phyloP scores from a whole-genome alignment of 2,797 vertebrate genomes.

The Tokudaia muenninki region DNA sequence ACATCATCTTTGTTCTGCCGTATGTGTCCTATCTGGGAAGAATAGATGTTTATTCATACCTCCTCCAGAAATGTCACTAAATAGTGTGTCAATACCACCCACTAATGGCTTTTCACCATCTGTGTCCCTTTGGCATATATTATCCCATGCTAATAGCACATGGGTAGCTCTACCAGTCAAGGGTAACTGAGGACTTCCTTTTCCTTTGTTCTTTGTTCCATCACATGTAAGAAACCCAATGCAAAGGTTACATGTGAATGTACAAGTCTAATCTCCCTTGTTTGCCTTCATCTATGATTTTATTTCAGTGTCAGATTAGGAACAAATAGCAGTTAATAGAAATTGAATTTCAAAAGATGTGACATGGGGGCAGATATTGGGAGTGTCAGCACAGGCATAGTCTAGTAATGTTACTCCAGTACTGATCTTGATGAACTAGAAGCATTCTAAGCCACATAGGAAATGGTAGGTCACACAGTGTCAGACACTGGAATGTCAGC shows the following conservation, averaged over 20 bases:
- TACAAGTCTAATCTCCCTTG: background rate
- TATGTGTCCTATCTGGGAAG: background rate
- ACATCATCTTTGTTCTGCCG: background rate
- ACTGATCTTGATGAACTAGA: background rate
- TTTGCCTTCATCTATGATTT: conserved; percentile 15
- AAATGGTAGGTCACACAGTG: conserved; percentile 72
- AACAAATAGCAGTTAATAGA: background rate
- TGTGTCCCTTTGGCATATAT: background rate
- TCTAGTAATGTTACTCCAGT: background rate
- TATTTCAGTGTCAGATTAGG: background rate
- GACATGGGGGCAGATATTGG: background rate
- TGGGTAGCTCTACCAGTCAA: background rate
- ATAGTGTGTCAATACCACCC: background rate
- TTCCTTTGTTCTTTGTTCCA: background rate
- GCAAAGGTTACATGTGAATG: background rate
- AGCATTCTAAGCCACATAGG: background rate
- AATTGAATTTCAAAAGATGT: conserved; percentile 29
- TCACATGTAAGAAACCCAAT: background rate
- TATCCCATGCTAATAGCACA: background rate
- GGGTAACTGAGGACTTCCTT: background rate
- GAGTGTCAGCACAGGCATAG: accelerated
- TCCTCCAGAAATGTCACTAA: background rate
- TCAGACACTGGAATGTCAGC: conserved; percentile 77
- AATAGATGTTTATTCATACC: background rate
- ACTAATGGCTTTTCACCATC: background rate